These are phyloP conservation scores for Alethe diademata DNA, from an alignment of 2,113 vertebrate species.

Conservation along the genomic window DNA sequence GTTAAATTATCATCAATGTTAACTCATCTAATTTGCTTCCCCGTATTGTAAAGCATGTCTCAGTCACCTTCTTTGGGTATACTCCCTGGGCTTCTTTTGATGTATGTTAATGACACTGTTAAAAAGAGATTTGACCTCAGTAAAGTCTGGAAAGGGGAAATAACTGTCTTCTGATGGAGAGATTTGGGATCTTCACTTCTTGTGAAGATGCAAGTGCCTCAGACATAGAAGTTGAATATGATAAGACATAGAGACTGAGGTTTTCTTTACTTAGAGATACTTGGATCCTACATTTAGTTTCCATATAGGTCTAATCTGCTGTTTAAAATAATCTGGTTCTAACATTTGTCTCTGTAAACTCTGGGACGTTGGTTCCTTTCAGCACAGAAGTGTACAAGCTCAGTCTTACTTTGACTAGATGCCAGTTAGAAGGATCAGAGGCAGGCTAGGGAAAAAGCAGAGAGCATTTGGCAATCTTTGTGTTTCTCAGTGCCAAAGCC, in stretches of 20 bases:
- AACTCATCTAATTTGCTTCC: neutral
- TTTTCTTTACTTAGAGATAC: neutral
- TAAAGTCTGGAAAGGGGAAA: neutral
- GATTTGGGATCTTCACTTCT: conserved; percentile 3
- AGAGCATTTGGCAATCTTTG: conserved; percentile 59
- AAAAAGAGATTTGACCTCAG: neutral
- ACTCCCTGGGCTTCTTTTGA: neutral
- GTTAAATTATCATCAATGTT: neutral
- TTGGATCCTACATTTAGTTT: conserved; percentile 1
- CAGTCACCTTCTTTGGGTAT: neutral
- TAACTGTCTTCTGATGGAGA: conserved; percentile 5
- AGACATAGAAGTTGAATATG: neutral
- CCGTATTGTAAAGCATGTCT: neutral
- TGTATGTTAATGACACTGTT: neutral
- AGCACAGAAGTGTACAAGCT: conserved; percentile 52
- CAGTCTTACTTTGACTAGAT: conserved; percentile 57
- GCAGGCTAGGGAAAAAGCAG: conserved; percentile 51
- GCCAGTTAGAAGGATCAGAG: conserved; percentile 62
- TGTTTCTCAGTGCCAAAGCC: conserved; percentile 37
- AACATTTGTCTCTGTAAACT: conserved; percentile 19
- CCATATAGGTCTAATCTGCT: neutral
- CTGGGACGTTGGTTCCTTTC: conserved; percentile 23
- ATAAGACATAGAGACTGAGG: neutral
- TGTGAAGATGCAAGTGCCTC: neutral
- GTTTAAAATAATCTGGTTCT: neutral